Evolutionary conservation across 2,113 vertebrate species (phyloP), one percentile per base, ranked within the genome.

Genomic region (Taurulus bubalis): DNA sequence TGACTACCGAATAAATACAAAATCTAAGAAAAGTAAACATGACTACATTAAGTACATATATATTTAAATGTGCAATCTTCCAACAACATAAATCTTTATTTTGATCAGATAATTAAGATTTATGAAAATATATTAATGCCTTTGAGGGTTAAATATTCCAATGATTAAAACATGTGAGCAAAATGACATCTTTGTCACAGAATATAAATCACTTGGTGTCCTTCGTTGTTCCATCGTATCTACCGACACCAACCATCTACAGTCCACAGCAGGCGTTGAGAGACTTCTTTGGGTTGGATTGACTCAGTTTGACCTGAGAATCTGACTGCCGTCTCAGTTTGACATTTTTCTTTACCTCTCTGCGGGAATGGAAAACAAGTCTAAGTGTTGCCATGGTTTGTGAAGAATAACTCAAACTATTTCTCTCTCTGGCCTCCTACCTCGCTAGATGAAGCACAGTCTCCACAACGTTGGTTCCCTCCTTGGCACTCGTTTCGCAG

Each of bases 401-500:
- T 38, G 12, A 24, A 64, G 51, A 71, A 70, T 80, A 68, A 58
- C 7, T 78, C 26, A 45, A 45, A 26, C 32, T 26, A 30, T 22
- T 38, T 36, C 24, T 26, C 58, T 60, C 59, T 55, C 38, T 5
- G 20, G 56, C 63, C 45, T 86, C 73, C 75, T 92, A 94, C 94
- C 87, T 91, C 5, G 95, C 91, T 0, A 93, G 92, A 78, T 95
- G 95, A 70, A 95, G 94, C 80, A 94, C 93, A 0, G 91, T 92
- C 78, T 96, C 94, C 1, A 92, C 91, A 4, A 86, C 71, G 0
- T 86, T 94, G 36, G 91, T 95, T 62, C 95, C 89, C 0, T 95
- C 94, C 84, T 95, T 97, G 80, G 94, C 91, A 16, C 95, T 96
- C 8, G 94, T 94, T 85, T 96, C 92, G 0, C 95, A 95, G 93